Base-by-base conservation (phyloP, 2,888 invertebrate genomes). In the Agrypnus murinus region DNA sequence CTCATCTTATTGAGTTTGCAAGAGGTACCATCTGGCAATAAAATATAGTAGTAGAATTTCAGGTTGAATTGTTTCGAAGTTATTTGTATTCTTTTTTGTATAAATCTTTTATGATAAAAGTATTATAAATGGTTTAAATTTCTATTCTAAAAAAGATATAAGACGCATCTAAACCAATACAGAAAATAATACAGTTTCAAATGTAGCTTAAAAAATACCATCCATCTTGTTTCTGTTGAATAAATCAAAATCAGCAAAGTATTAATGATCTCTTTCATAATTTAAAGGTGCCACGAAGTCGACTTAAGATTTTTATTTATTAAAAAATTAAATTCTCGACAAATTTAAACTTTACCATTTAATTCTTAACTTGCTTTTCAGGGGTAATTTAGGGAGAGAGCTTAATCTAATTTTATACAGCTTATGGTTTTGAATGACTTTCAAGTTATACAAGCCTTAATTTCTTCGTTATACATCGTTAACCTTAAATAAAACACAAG, bases 371-470 rank as follows among this genome's bases (percentile, higher is more conserved):
- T 12, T 12, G 6, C 43, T 48, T 48, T 6, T 48, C n/a, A 17
- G 19, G 9, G 25, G 25, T 9, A 48, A 48, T 25, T 48, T 48
- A 43, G 15, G 17, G 15, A 19, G 19, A 19, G 48, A 17, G 7
- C 48, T 48, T 31, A 48, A 48, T 17, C 12, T 25, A 48, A 19
- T 48, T 48, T 48, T 12, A 9, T 19, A 48, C 25, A 48, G 15
- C n/a, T 48, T 48, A 48, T 48, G 48, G 19, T 48, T 48, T 43
- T 48, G 25, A 48, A 31, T 19, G 19, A 31, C 48, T n/a, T 17
- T 48, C 6, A 8, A 48, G 48, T 31, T 14, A 31, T n/a, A 25
- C 48, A n/a, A 31, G 25, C 19, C n/a, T n/a, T 25, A 48, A 48
- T 48, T 48, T 31, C 17, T 19, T 48, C 48, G n/a, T 40, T 40